A percentile compares a stretch with the other conserved stretches of the same genome.
phyloP scores from a whole-genome alignment of 2,888 invertebrate genomes.

The Autographa pulchrina region DNA sequence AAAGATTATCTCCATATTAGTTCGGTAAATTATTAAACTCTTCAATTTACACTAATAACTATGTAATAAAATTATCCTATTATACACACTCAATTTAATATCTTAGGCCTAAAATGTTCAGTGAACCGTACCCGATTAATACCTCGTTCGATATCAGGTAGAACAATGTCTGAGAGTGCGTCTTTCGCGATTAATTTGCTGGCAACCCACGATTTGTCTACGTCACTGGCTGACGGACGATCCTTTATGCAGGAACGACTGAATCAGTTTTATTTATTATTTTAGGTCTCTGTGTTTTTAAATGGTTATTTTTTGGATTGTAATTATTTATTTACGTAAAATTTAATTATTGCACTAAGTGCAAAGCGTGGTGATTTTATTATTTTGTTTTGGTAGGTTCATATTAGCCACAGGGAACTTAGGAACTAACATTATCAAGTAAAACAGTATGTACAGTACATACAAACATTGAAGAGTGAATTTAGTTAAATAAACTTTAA shows the following conservation, averaged over 20 bases:
- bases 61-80: conserved; percentile 5
- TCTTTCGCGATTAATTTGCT: conserved; percentile 56
- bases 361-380: too few relatives aligned
- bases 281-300: conserved; percentile 18
- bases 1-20: too few relatives aligned
- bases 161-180: conserved; percentile 49
- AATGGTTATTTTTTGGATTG: neutral
- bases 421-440: too few relatives aligned
- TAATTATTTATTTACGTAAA: neutral
- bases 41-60: neutral
- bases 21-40: too few relatives aligned
- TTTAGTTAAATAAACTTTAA: too few relatives aligned
- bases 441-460: too few relatives aligned
- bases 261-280: conserved; percentile 42
- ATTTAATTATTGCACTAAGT: neutral
- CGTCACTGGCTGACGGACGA: conserved; percentile 56
- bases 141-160: conserved; percentile 53
- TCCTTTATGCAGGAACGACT: conserved; percentile 34
- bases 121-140: conserved; percentile 44
- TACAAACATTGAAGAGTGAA: too few relatives aligned
- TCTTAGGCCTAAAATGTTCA: conserved; percentile 28
- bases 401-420: too few relatives aligned
- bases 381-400: too few relatives aligned
- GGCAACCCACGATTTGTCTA: conserved; percentile 55
- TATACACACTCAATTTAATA: conserved; percentile 10